phyloP scores from a whole-genome alignment of 2,888 invertebrate species.

The Creontiades dilutus region DNA sequence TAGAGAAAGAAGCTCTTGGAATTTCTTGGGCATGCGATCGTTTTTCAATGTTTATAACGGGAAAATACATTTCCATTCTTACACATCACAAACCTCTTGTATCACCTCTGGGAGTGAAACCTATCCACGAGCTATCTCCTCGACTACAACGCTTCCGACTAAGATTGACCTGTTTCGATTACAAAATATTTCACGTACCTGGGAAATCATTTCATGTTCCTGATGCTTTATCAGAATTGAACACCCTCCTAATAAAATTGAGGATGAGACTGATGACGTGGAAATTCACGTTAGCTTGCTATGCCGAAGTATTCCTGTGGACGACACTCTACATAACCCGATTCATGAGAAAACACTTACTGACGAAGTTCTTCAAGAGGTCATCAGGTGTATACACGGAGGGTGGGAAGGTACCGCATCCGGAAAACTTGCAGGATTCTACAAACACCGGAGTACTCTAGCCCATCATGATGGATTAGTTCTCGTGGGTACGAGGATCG shows the following conservation, averaged over 20 bases:
- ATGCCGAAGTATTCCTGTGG: too few species aligned
- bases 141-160: not conserved
- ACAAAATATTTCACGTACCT: not conserved
- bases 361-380: too few species aligned
- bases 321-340: too few species aligned
- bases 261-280: too few species aligned
- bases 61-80: not conserved
- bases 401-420: too few species aligned
- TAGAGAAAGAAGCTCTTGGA: conserved; percentile 58
- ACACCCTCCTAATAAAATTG: not conserved
- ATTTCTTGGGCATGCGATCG: conserved; percentile 12
- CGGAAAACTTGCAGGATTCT: too few species aligned
- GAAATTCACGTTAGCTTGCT: too few species aligned
- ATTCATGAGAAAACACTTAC: too few species aligned
- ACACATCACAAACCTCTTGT: conserved; percentile 54
- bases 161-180: not conserved
- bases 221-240: not conserved
- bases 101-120: not conserved
- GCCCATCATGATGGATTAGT: too few species aligned
- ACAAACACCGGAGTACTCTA: too few species aligned
- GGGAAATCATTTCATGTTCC: not conserved
- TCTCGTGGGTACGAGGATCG: too few species aligned
- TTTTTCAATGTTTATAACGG: conserved; percentile 3
- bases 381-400: too few species aligned
- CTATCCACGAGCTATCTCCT: conserved; percentile 77